These are phyloP conservation scores for Indicator maculatus DNA, from an alignment of 2,113 vertebrate species.

Conservation along the genomic window DNA sequence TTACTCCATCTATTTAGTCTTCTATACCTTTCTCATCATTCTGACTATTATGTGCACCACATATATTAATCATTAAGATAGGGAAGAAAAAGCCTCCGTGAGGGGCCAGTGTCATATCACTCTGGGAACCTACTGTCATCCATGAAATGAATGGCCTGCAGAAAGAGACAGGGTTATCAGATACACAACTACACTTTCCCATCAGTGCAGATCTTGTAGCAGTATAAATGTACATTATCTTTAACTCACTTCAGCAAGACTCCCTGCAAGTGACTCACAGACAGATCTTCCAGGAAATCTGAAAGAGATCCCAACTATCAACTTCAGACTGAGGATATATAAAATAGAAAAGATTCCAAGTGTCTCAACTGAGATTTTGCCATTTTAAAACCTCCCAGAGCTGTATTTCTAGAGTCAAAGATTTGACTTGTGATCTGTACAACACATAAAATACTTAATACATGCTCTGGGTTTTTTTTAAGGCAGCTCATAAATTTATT, in stretches of 20 bases:
- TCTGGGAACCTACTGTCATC: background rate
- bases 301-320: background rate
- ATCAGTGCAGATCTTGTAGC: background rate
- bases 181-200: background rate
- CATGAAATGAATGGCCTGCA: background rate
- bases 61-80: background rate
- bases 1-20: background rate
- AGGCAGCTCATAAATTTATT: slow-evolving; percentile 41
- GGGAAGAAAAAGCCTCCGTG: background rate
- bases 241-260: background rate
- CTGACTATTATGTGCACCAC: background rate
- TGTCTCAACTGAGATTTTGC: background rate
- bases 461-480: background rate
- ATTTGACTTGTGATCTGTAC: background rate
- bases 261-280: background rate
- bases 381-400: background rate
- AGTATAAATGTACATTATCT: background rate
- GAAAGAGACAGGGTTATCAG: background rate
- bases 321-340: background rate
- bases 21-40: background rate
- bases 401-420: background rate
- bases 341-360: background rate
- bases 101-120: background rate
- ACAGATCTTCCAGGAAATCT: background rate
- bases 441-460: slow-evolving; percentile 32